Evolutionary conservation across 2,797 vertebrate genomes (phyloP), one percentile per base, ranked within the genome.

Genomic region (Halcyon chelicuti): DNA sequence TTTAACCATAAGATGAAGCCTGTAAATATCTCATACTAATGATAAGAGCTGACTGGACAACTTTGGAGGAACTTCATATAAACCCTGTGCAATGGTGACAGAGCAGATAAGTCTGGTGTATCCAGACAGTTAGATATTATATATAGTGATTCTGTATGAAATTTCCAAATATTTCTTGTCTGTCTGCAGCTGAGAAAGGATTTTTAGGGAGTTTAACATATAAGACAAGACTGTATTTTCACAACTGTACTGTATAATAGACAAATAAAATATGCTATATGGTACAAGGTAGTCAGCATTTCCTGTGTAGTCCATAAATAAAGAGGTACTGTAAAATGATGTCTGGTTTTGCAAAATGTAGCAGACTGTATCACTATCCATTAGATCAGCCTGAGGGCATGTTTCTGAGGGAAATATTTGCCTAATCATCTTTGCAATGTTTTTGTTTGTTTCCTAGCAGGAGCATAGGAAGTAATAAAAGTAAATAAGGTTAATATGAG

Each of bases 321-420:
- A 21, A 78, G 37, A 23, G 10, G 44, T 44, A 62, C 20, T 60
- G 25, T 67, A 86, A 82, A 85, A 90, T 40, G 7, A 71, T 46
- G 14, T 37, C 42, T 91, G 49, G 3, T 92, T 52, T 71, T 93
- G 49, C 76, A 70, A 78, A 76, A 54, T 39, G 13, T 77, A 46
- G 25, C n/a, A 62, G 28, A 25, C 8, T 75, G 4, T 42, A 73
- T 70, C 40, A 54, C 57, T 93, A 68, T 35, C 54, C 22, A 47
- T 65, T 61, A 90, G 70, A 87, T 47, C 28, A 72, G 33, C 44
- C 65, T 61, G 44, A 52, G 37, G 65, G 5, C 31, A 61, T 63
- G 39, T 62, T 91, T 87, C 78, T 79, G 68, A 90, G 73, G 61
- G 49, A 93, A 94, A 15, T 66, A 76, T 84, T 94, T 95, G 46